Conservation (phyloP, 2,797 vertebrate genomes). For the Mallotus villosus region DNA sequence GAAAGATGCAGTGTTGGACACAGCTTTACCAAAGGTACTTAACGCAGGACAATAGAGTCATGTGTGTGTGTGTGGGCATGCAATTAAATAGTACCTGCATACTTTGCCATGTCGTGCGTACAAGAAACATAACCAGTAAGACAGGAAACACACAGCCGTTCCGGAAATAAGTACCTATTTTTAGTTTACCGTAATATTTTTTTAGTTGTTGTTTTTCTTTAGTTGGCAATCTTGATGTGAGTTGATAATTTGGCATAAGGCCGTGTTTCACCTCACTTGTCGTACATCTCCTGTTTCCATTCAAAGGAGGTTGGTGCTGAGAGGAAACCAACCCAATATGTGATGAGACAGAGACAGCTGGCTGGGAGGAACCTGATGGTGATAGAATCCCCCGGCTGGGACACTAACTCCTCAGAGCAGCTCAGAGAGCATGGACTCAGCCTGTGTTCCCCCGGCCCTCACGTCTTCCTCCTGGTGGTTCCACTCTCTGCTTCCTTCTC, state of each 20-base stretch:
- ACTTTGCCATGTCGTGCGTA: not conserved
- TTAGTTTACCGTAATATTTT: not conserved
- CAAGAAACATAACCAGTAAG: not conserved
- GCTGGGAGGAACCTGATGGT: not conserved
- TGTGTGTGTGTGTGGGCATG: not conserved
- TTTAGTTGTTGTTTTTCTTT: not conserved
- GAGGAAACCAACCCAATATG: not conserved
- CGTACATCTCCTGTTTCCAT: not conserved
- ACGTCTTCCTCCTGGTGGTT: constrained; percentile 3
- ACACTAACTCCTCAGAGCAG: not conserved
- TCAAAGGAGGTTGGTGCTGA: not conserved
- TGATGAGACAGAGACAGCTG: not conserved
- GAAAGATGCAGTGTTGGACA: not conserved
- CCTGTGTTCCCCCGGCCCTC: not conserved
- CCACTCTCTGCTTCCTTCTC: not conserved
- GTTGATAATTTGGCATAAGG: not conserved
- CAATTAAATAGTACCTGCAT: not conserved
- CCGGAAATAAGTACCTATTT: not conserved
- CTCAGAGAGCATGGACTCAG: not conserved
- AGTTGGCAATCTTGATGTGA: not conserved
- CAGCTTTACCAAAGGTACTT: not conserved
- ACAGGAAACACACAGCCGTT: not conserved
- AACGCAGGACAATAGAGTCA: not conserved
- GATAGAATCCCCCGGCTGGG: not conserved
- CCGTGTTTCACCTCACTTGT: not conserved